These are phyloP conservation scores for Xylota segnis DNA, from an alignment of 2,888 invertebrate species.

Conservation along the genomic window DNA sequence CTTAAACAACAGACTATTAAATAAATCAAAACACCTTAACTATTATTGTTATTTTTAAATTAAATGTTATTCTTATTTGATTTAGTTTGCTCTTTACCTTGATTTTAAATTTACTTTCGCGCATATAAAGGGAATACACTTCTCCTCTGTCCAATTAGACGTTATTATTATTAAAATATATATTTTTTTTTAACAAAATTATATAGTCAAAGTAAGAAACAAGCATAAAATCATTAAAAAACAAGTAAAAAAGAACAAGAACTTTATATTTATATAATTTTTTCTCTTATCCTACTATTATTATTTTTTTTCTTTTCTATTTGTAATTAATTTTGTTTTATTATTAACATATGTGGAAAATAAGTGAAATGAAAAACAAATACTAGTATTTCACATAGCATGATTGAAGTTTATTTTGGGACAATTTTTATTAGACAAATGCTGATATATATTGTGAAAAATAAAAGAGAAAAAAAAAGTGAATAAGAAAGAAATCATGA, in stretches of 20 bases:
- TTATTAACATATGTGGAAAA: constrained; percentile 70
- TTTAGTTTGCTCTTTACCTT: constrained; percentile 60
- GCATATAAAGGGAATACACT: constrained; percentile 25
- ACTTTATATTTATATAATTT: constrained; percentile 67
- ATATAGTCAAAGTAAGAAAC: constrained; percentile 46
- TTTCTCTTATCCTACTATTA: constrained; percentile 68
- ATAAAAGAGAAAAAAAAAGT: constrained; percentile 65
- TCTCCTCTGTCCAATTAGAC: constrained; percentile 60
- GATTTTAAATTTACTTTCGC: constrained; percentile 34
- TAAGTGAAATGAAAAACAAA: constrained; percentile 50
- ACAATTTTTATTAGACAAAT: constrained; percentile 76
- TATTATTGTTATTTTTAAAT: constrained; percentile 55
- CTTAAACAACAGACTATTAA: constrained; percentile 43
- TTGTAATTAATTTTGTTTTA: constrained; percentile 76
- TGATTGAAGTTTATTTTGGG: constrained; percentile 75
- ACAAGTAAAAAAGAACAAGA: constrained; percentile 53
- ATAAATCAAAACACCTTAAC: constrained; percentile 11
- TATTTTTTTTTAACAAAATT: constrained; percentile 49
- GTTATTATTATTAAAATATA: constrained; percentile 53
- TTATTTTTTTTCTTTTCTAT: constrained; percentile 64
- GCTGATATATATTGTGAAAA: constrained; percentile 76
- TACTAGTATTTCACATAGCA: constrained; percentile 65
- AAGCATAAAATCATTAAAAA: constrained; percentile 9
- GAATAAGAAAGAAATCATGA: constrained; percentile 69
- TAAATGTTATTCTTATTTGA: constrained; percentile 49